Evolutionary conservation across 1,140 invertebrate species (phyloP), one percentile per base, ranked within the genome.

Genomic region (Microvelia longipes): DNA sequence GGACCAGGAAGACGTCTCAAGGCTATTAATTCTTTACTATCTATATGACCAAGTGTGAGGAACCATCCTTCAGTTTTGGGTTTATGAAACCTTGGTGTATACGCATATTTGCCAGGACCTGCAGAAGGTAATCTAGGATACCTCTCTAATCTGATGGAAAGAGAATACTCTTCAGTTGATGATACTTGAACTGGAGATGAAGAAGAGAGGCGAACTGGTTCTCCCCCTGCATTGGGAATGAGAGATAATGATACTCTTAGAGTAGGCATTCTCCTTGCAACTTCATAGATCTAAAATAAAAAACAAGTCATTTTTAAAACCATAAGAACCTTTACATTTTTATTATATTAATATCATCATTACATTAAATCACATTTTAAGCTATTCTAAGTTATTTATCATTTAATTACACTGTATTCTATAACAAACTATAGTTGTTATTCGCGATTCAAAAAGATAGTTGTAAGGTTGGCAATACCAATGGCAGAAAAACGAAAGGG

Each of bases 61-160:
- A 98, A 91, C 96, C 96, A 98, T 65, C 93, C 92, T 79, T 98
- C 95, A 74, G 94, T 93, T 81, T 98, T 98, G 2, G 88, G 86
- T 78, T 96, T 95, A 0, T 92, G 87, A 81, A 94, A 98, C 64
- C 25, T 64, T 15, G 62, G 62, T 13, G 62, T 26, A 24, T 64
- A 64, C 2, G 62, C 62, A 24, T 64, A 64, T 2, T 24, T 11
- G 2, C 15, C 35, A 11, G 35, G 35, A 50, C 35, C 35, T 11
- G 5, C 19, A 11, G 35, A 50, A 11, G 35, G 35, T 19, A 50
- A 19, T 50, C 35, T 50, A 50, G 35, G 35, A 19, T 50, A 81
- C 76, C 80, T 74, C 69, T 78, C 81, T 72, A 85, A 78, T 29
- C 82, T 83, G 25, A 75, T 74, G 25, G 77, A 68, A 14, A 93